phyloP scores from a whole-genome alignment of 2,797 vertebrate species.

The Scleropages formosus region DNA sequence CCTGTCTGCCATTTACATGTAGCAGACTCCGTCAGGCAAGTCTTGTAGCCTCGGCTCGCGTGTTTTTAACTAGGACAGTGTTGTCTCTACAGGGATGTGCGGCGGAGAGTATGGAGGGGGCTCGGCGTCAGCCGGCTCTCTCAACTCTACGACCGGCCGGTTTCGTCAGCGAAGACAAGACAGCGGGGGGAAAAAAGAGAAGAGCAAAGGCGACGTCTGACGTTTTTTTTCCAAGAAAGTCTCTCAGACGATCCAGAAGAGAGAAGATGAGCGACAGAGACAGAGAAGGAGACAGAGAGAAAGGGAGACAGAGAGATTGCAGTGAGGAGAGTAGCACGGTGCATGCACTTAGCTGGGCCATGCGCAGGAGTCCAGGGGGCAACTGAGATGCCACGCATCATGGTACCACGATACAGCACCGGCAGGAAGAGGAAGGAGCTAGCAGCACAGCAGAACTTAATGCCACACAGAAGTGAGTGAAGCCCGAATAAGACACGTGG shows the following conservation, averaged over 20 bases:
- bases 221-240: conserved; percentile 19
- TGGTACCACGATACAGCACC: neutral
- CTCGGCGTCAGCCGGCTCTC: conserved; percentile 67
- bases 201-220: conserved; percentile 65
- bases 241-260: conserved; percentile 36
- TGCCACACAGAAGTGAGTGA: no score
- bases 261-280: conserved; percentile 52
- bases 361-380: conserved; percentile 9
- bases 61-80: conserved; percentile 63
- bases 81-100: conserved; percentile 73
- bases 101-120: conserved; percentile 65
- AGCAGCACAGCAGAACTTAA: neutral
- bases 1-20: conserved; percentile 34
- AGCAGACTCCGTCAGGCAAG: conserved; percentile 50
- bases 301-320: conserved; percentile 18
- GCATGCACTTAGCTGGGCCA: conserved; percentile 23
- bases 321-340: conserved; percentile 26
- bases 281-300: conserved; percentile 12
- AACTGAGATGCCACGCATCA: neutral
- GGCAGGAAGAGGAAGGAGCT: neutral
- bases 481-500: neutral
- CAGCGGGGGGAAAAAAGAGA: conserved; percentile 66
- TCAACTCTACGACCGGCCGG: conserved; percentile 54
- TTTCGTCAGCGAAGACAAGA: conserved; percentile 40
- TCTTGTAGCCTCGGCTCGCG: conserved; percentile 56